These are phyloP conservation scores for Sialia sialis DNA, from an alignment of 2,113 vertebrate genomes.

Conservation along the genomic window DNA sequence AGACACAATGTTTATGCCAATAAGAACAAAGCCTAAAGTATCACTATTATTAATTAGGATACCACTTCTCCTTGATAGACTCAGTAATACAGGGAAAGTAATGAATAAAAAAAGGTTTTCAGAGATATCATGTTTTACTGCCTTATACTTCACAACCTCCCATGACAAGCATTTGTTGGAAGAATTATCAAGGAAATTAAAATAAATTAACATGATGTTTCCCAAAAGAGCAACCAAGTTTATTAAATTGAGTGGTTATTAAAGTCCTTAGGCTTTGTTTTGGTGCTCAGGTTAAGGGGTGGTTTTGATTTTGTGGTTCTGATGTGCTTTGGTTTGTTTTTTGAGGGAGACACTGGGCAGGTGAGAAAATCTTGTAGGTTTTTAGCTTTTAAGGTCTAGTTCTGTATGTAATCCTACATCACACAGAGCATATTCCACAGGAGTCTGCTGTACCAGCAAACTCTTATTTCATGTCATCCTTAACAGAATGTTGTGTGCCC, in stretches of 20 bases:
- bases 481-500: accelerated
- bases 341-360: accelerated
- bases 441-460: not conserved
- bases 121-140: not conserved
- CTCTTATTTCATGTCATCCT: not conserved
- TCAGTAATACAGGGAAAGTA: not conserved
- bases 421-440: not conserved
- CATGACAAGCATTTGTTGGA: not conserved
- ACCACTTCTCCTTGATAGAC: not conserved
- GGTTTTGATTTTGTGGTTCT: not conserved
- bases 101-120: not conserved
- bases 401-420: not conserved
- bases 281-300: not conserved
- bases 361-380: not conserved
- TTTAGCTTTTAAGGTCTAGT: not conserved
- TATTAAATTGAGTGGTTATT: not conserved
- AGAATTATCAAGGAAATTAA: not conserved
- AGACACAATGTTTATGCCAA: not conserved
- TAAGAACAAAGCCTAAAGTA: not conserved
- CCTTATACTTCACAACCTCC: not conserved
- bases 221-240: not conserved
- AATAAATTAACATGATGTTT: not conserved
- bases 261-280: not conserved
- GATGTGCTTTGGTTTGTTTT: not conserved
- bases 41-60: not conserved